phyloP scores from a whole-genome alignment of 2,797 vertebrate genomes.

The Hoplostethus mediterraneus region DNA sequence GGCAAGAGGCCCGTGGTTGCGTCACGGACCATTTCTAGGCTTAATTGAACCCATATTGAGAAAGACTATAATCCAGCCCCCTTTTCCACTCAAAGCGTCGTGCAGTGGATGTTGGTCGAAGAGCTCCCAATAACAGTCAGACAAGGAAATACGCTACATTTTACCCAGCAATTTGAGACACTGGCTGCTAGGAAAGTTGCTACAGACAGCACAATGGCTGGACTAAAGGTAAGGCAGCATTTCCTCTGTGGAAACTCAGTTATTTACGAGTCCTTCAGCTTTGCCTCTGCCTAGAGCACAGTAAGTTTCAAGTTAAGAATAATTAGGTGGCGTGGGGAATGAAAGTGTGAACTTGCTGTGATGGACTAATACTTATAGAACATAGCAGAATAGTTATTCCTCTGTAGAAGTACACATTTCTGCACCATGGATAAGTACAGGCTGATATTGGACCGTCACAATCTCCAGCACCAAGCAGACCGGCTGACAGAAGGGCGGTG shows the following conservation, averaged over 20 bases:
- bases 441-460: not conserved
- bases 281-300: not conserved
- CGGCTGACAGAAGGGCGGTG: slow-evolving; percentile 60
- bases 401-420: too few relatives aligned
- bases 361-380: not conserved
- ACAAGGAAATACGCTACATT: slow-evolving; percentile 28
- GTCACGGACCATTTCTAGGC: slow-evolving; percentile 72
- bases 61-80: slow-evolving; percentile 79
- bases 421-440: not conserved
- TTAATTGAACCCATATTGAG: slow-evolving; percentile 88
- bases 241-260: not conserved
- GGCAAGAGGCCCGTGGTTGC: slow-evolving; percentile 48
- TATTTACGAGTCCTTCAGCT: not conserved
- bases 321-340: not conserved
- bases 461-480: not conserved
- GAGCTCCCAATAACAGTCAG: slow-evolving; percentile 4
- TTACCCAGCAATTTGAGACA: not conserved
- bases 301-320: not conserved
- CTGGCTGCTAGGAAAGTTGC: slow-evolving; percentile 11
- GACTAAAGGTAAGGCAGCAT: slow-evolving; percentile 79
- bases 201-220: slow-evolving; percentile 71
- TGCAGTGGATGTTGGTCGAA: slow-evolving; percentile 35
- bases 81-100: slow-evolving; percentile 27
- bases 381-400: fast-evolving
- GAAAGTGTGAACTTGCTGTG: not conserved